Evolutionary conservation across 2,113 vertebrate species (phyloP).

Genomic region (Balaenoptera acutorostrata): DNA sequence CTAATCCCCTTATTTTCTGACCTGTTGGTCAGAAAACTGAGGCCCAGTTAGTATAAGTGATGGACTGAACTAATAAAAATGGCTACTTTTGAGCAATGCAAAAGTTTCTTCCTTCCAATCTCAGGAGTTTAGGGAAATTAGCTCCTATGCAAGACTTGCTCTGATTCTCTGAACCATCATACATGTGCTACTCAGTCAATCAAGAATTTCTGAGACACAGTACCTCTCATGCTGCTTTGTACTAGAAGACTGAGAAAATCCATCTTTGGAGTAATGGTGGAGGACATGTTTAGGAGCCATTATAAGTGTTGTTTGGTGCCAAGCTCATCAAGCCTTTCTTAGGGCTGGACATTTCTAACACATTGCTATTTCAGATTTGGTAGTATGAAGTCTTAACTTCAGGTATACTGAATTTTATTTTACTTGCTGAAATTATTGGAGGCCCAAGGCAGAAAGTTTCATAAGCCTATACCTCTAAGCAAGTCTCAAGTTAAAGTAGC

Average conservation of each 20-base stretch:
- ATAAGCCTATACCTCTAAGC: neutral
- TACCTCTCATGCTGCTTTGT: neutral
- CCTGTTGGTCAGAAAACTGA: neutral
- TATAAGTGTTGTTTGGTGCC: neutral
- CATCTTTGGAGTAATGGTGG: neutral
- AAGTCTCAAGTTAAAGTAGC: neutral
- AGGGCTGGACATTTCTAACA: neutral
- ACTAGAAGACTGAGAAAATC: neutral
- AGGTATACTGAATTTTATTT: neutral
- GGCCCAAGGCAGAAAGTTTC: neutral
- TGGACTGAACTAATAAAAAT: neutral
- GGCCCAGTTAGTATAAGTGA: neutral
- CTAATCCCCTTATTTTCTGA: neutral
- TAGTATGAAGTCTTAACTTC: neutral
- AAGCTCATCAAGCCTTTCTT: neutral
- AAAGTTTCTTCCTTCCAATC: neutral
- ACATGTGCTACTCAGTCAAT: neutral
- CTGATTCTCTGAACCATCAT: neutral
- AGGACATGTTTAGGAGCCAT: neutral
- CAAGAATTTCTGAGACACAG: neutral
- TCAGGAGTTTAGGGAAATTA: neutral
- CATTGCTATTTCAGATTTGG: neutral
- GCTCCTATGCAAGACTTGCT: neutral
- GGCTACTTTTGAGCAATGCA: neutral
- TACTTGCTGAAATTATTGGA: neutral